Base-by-base conservation (phyloP, 1,140 invertebrate species). In the Stegodyphus dumicola region DNA sequence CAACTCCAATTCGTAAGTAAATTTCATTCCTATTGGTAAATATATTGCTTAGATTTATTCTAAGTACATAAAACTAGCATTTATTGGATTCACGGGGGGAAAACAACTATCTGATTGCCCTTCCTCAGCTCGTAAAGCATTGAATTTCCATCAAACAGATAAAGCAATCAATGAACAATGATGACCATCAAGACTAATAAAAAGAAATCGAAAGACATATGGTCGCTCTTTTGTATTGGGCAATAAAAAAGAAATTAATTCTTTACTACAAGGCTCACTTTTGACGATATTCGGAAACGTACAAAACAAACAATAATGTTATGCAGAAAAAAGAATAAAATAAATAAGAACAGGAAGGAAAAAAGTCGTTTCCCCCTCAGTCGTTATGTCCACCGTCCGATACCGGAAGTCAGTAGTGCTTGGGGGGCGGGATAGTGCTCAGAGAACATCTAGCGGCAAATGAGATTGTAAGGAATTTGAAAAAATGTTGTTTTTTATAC, bases 201-300 rank as follows among this genome's bases (percentile, higher is more conserved):
- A 33, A 33, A 33, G 33, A 33, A 33, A 33, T 33, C 33, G 33
- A 48, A 70, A 70, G 17, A 70, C 48, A 70, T 48, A n/a, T 18
- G 17, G 67, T 70, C 9, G 3, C 48, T 10, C 17, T 33, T 66
- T 48, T 66, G 60, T 77, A n/a, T 5, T 11, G 13, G 17, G 75
- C 60, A 49, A 77, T 77, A 77, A 77, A 77, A 77, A 77, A 77
- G 75, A 66, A 77, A 77, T 77, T 77, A 77, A 77, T 54, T 66
- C 75, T 7, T 77, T 60, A 9, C 56, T 11, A 11, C 56, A 60
- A 5, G 15, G 56, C n/a, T 13, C 60, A 51, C 75, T 65, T 77
- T 49, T 77, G 56, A 77, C 75, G 75, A 66, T 18, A 48, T 66
- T 77, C 75, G 75, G 75, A 77, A 77, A 65, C 33, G 64, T 11